A percentile compares a stretch with the other conserved stretches of the same genome.
These are phyloP conservation scores for Catharus minimus DNA, from an alignment of 2,113 vertebrate genomes.

Conservation along the genomic window DNA sequence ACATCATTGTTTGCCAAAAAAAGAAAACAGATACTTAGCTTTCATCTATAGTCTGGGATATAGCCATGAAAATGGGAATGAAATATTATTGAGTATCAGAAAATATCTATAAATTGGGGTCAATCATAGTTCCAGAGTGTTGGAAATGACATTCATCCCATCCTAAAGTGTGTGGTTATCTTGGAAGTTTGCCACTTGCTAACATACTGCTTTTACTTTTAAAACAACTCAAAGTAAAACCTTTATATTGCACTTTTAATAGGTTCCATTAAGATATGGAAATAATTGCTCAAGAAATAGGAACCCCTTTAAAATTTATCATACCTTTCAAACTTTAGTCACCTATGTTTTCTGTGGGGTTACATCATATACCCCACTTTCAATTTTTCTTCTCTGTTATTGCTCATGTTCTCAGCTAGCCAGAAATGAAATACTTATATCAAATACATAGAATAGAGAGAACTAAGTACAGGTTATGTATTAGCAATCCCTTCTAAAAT, in stretches of 20 bases:
- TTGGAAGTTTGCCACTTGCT: conserved; percentile 14
- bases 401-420: background rate
- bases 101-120: conserved; percentile 42
- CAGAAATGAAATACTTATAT: background rate
- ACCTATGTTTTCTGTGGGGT: background rate
- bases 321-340: background rate
- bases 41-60: conserved; percentile 14
- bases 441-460: background rate
- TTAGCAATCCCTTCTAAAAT: background rate
- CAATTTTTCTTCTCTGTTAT: background rate
- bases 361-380: background rate
- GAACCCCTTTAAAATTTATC: background rate
- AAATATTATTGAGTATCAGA: conserved; percentile 33
- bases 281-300: background rate
- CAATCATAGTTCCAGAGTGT: conserved; percentile 29
- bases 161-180: background rate
- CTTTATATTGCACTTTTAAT: background rate
- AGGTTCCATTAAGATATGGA: background rate
- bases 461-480: background rate
- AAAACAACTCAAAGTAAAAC: background rate
- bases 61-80: conserved; percentile 23
- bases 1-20: conserved; percentile 55
- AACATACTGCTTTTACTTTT: background rate
- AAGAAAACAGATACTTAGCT: conserved; percentile 48
- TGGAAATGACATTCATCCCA: conserved; percentile 1